Base-by-base conservation (phyloP, 2,888 invertebrate species). In the Desoria tigrina region DNA sequence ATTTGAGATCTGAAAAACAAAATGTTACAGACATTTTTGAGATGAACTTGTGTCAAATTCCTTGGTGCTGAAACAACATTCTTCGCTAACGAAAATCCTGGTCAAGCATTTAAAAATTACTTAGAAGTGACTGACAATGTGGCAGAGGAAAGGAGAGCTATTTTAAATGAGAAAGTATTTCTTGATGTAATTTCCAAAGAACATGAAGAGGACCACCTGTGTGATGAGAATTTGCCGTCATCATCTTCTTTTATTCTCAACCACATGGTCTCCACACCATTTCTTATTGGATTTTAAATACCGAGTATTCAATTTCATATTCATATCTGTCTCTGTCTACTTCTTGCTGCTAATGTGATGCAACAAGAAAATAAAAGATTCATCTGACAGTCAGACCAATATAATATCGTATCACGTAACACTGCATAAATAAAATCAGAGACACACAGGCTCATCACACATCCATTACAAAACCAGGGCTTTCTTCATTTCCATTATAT, bases 231-330 rank as follows among this genome's bases (percentile, higher is more conserved):
- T 67, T 67, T 63, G 63, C 64, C 67, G 61, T 67, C 67, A 67
- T 67, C 67, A 67, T 67, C 57, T 49, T 61, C 67, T 42, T 67
- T 67, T 67, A 63, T 67, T 64, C 64, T 61, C 61, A 67, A 50
- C 67, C 67, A 67, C 67, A 67, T 67, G 67, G 67, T 64, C 62
- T 67, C 67, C 57, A 61, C 67, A 61, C 63, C 63, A 66, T 56
- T 66, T 42, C 61, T 63, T 65, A 65, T 66, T 61, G 63, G 56
- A 56, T 66, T 66, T 66, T 66, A 66, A 66, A 66, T 66, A 66
- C 63, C 66, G 56, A 53, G 56, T 26, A 59, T 55, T 55, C 55
- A 55, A 55, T 55, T 55, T 28, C 55, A 16, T 45, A 45, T 45
- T 45, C 45, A 45, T 45, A 45, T 45, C 45, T 45, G 45, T 45